Evolutionary conservation across 2,888 invertebrate species (phyloP), one percentile per base, ranked within the genome.

Genomic region (Eupithecia centaureata): DNA sequence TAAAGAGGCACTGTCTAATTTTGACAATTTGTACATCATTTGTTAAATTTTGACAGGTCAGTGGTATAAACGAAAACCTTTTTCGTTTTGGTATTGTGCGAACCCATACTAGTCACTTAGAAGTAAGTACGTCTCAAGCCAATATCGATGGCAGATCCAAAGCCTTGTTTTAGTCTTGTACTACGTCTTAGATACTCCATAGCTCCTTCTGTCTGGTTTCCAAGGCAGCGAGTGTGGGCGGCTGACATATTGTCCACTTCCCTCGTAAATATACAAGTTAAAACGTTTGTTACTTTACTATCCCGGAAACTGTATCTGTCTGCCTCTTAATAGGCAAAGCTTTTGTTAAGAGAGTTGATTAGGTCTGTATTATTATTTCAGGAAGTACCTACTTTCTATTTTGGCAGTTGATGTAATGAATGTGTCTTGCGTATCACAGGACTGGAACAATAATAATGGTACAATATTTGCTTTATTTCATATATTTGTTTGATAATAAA

Each of bases 181-280:
- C 12, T 25, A 7, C 27, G 52, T 52, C 52, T 52, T 15, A 52
- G 57, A 61, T 64, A 61, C 57, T 54, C 64, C 57, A 18, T 22
- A 72, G 86, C 61, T 81, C 85, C 79, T 56, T 65, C 74, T 73
- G 35, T 27, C 51, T 85, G 83, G 85, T 67, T 64, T 68, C 25
- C 27, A 47, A 61, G 72, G 67, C 76, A 73, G 22, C 78, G 74
- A 77, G 82, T 74, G 76, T 65, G 77, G 82, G 77, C 77, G 77
- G 82, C 82, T 84, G 83, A 86, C 85, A 81, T 83, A 87, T 86
- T 79, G 81, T 79, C 72, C 66, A 76, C 78, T 84, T 86, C 86
- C 78, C 47, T 81, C 79, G 81, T 84, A 82, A 82, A 82, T 82
- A 85, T 77, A 68, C 72, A 78, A 77, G 80, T 79, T 81, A 78